Conservation (phyloP, 1,140 invertebrate species). For the Papilio dardanus region DNA sequence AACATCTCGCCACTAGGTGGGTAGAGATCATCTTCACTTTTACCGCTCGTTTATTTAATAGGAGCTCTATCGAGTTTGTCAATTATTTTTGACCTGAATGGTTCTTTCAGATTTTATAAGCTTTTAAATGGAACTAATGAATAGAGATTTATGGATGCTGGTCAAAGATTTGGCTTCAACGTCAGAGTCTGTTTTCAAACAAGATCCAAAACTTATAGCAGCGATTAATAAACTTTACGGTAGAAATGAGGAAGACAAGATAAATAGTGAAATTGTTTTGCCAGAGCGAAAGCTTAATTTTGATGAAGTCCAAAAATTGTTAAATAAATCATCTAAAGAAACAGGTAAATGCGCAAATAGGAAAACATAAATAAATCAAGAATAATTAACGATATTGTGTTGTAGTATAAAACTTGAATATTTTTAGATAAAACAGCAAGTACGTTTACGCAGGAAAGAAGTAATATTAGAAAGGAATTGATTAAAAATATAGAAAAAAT, state of each 20-base stretch:
- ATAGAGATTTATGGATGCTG: constrained; percentile 4
- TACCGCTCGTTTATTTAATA: constrained; percentile 72
- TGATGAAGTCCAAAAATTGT: constrained; percentile 14
- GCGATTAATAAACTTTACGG: constrained; percentile 25
- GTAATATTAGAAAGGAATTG: constrained; percentile 49
- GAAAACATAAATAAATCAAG: constrained; percentile 25
- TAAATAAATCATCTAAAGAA: constrained; percentile 24
- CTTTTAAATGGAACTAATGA: constrained; percentile 26
- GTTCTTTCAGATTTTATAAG: constrained; percentile 51
- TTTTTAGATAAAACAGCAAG: constrained; percentile 45
- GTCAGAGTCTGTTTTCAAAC: constrained; percentile 15
- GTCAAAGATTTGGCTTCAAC: constrained; percentile 14
- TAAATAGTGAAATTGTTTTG: constrained; percentile 18
- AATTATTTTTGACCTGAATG: constrained; percentile 64
- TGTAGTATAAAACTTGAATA: constrained; percentile 14
- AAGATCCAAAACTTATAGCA: constrained; percentile 27
- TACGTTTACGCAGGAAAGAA: constrained; percentile 42
- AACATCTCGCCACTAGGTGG: constrained; percentile 80
- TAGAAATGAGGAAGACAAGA: constrained; percentile 13
- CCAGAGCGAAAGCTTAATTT: constrained; percentile 16
- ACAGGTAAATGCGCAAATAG: not conserved
- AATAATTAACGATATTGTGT: constrained; percentile 24
- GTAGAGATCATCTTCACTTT: constrained; percentile 78
- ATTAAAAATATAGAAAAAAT: constrained; percentile 68
- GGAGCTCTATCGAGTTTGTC: constrained; percentile 67